Evolutionary conservation across 2,888 invertebrate genomes (phyloP).

Genomic region (Neoaliturus tenellus): DNA sequence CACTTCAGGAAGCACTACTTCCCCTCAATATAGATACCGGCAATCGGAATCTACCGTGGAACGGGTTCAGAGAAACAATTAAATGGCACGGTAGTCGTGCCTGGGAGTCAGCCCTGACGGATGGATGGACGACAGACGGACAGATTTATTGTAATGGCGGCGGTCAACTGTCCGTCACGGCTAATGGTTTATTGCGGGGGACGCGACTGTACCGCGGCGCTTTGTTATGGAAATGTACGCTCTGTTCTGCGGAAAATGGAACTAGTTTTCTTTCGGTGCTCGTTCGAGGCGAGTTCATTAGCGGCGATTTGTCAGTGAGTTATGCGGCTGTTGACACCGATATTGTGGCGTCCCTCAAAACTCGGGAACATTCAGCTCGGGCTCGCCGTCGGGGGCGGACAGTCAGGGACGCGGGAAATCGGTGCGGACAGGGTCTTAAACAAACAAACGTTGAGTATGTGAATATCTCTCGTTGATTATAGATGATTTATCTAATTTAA

Average conservation of each 20-base stretch:
- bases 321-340: conserved; percentile 29
- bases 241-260: conserved; percentile 41
- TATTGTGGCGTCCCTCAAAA: background rate
- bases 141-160: conserved; percentile 51
- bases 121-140: conserved; percentile 16
- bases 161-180: conserved; percentile 46
- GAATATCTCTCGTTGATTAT: no score
- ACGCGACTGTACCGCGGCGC: conserved; percentile 51
- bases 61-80: background rate
- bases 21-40: background rate
- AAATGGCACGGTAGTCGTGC: conserved; percentile 27
- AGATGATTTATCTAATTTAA: no score
- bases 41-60: background rate
- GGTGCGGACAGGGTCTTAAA: background rate
- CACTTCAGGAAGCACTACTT: background rate
- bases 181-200: conserved; percentile 49
- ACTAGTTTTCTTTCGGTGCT: conserved; percentile 28
- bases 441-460: no score
- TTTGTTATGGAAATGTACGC: conserved; percentile 49
- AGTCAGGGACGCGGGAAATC: background rate
- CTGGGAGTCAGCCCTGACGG: background rate
- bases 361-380: background rate
- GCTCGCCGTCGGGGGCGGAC: background rate
- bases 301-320: conserved; percentile 37
- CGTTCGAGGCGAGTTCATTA: conserved; percentile 30